Evolutionary conservation across 2,113 vertebrate species (phyloP), one percentile per base, ranked within the genome.

Genomic region (Halcyon malimbica): DNA sequence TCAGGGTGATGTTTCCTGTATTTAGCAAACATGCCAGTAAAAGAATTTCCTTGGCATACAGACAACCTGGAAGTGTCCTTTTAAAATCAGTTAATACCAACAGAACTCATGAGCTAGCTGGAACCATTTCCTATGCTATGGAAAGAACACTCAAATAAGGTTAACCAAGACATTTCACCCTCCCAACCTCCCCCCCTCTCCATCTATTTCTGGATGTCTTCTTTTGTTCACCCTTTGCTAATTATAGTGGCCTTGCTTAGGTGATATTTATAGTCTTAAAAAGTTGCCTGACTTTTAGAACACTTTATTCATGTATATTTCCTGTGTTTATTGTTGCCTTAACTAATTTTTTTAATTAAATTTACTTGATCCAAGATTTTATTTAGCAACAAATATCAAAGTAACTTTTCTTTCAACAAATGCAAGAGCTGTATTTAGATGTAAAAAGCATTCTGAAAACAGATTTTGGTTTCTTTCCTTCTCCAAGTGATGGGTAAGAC

Each of bases 191-290:
- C 97, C 97, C 97, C 97, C 98, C 97, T 98, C 97, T 97, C 74
- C 93, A 97, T 98, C 99, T 98, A 98, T 99, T 99, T 99, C 97
- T 97, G 98, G 98, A 97, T 92, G 96, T 97, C 98, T 99, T 98
- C 98, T 98, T 99, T 99, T 99, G 99, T 99, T 99, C 98, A 98
- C 98, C 95, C 97, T 51, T 97, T 80, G 98, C 99, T 99, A 99
- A 99, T 98, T 99, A 99, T 99, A 99, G 99, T 89, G 95, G 83
- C 95, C 48, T 94, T 97, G 96, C 97, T 98, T 96, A 97, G 94
- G 94, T 96, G 96, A 87, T 98, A 99, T 99, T 99, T 98, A 98
- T 99, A 99, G 98, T 90, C 97, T 98, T 97, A 97, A 98, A 98
- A 98, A 97, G 80, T 97, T 96, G 94, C 94, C 90, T 87, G 98